Conservation (phyloP, 2,888 invertebrate genomes). For the Cryptophagus acutangulus region DNA sequence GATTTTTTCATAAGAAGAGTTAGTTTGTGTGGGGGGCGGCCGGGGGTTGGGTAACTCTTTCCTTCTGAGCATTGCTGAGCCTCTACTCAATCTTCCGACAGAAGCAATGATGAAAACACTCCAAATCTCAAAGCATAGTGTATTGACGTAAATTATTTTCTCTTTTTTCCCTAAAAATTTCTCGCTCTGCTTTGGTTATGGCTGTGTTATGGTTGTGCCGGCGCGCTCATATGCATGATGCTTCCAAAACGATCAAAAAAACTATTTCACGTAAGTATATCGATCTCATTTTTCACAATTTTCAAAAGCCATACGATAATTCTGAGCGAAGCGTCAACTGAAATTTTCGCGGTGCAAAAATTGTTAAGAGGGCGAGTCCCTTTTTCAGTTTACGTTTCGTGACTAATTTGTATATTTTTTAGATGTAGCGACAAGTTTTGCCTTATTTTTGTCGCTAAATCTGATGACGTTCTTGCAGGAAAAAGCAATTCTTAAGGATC, state of each 20-base stretch:
- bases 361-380: too few relatives aligned
- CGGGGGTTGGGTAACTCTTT: too few relatives aligned
- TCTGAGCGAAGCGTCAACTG: too few relatives aligned
- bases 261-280: slow-evolving; percentile 70
- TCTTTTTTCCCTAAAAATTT: slow-evolving; percentile 68
- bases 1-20: too few relatives aligned
- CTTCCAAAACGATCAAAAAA: slow-evolving; percentile 55
- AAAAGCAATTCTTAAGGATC: slow-evolving; percentile 21
- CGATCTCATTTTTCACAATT: slow-evolving; percentile 20
- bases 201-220: slow-evolving; percentile 77
- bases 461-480: slow-evolving; percentile 18
- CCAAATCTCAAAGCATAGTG: slow-evolving; percentile 47
- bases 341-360: too few relatives aligned
- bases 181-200: slow-evolving; percentile 74
- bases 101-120: slow-evolving; percentile 43
- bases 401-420: background rate
- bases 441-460: slow-evolving; percentile 1
- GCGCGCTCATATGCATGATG: slow-evolving; percentile 67
- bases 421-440: background rate
- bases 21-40: too few relatives aligned
- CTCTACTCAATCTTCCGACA: slow-evolving; percentile 33
- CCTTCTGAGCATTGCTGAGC: slow-evolving; percentile 26
- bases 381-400: too few relatives aligned
- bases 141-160: slow-evolving; percentile 68
- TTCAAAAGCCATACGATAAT: too few relatives aligned